Evolutionary conservation across 2,888 invertebrate species (phyloP).

Genomic region (Pterobdella sp.): DNA sequence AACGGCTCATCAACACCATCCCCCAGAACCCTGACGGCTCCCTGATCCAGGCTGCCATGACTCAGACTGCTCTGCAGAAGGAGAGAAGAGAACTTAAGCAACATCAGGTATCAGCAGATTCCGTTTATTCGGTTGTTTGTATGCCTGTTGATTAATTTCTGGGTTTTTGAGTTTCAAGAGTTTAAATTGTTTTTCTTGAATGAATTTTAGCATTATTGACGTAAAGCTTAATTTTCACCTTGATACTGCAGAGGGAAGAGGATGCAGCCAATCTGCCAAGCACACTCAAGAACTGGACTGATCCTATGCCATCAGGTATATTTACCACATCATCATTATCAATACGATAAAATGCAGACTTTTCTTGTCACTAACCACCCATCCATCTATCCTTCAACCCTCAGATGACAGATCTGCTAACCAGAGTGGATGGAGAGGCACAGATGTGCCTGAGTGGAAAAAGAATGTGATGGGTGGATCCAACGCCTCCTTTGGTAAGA

Average conservation of each 20-base stretch:
- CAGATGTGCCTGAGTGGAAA: conserved; percentile 96
- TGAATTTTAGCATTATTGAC: neutral
- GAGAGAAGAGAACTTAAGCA: conserved; percentile 85
- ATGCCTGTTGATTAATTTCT: neutral
- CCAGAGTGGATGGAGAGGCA: conserved; percentile 59
- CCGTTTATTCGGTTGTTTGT: neutral
- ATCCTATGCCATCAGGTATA: conserved; percentile 72
- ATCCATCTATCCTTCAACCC: conserved; percentile 55
- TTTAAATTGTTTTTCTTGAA: neutral
- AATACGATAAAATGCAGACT: neutral
- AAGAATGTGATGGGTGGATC: conserved; percentile 95
- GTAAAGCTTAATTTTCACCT: neutral
- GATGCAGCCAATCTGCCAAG: conserved; percentile 69
- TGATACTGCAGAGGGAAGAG: conserved; percentile 60
- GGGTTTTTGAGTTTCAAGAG: neutral
- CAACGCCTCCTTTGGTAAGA: conserved; percentile 93
- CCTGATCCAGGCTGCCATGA: conserved; percentile 96
- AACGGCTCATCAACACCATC: no score
- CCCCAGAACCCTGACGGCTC: conserved; percentile 91
- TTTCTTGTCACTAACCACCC: neutral
- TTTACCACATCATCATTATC: conserved; percentile 44
- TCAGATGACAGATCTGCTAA: conserved; percentile 94
- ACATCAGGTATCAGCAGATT: conserved; percentile 31
- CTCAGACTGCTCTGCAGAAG: conserved; percentile 95
- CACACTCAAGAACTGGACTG: conserved; percentile 86